Percentiles rank a stretch among this genome's conserved stretches.
These are phyloP conservation scores for Folsomia manolachei DNA, from an alignment of 2,888 invertebrate species.

Conservation along the genomic window DNA sequence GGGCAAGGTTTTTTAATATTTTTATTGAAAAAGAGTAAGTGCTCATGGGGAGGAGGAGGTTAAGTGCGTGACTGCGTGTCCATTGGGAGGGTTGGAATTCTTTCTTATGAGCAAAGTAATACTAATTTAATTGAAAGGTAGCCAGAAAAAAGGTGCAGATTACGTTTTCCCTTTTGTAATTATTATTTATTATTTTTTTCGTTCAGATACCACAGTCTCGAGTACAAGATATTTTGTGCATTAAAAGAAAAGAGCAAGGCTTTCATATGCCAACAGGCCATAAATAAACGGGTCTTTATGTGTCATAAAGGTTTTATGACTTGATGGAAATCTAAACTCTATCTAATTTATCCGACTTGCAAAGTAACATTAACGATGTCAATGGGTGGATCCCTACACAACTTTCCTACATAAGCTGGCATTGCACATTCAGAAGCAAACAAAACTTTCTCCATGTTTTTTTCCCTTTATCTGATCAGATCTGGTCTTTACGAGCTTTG, in stretches of 20 bases:
- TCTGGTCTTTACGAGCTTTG: neutral
- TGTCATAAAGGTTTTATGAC: constrained; percentile 12
- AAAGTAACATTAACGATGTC: neutral
- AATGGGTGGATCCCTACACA: neutral
- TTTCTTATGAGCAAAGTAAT: neutral
- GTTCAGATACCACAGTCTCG: no score
- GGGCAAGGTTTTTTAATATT: no score
- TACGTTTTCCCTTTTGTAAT: neutral
- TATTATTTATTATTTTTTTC: neutral
- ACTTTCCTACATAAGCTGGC: no score
- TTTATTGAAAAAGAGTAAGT: no score
- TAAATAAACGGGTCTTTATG: neutral
- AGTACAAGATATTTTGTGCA: no score
- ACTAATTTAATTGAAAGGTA: neutral
- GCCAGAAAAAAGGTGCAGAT: neutral
- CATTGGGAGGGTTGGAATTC: neutral
- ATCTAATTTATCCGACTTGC: constrained; percentile 11
- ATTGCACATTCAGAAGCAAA: no score
- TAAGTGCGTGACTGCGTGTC: neutral
- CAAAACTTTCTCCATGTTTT: neutral
- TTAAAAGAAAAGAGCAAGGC: neutral
- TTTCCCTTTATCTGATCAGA: constrained; percentile 3
- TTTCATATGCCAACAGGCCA: neutral
- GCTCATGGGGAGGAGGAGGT: neutral
- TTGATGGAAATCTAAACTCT: constrained; percentile 15